Base-by-base conservation (phyloP, 2,797 vertebrate genomes). In the Coluber constrictor region DNA sequence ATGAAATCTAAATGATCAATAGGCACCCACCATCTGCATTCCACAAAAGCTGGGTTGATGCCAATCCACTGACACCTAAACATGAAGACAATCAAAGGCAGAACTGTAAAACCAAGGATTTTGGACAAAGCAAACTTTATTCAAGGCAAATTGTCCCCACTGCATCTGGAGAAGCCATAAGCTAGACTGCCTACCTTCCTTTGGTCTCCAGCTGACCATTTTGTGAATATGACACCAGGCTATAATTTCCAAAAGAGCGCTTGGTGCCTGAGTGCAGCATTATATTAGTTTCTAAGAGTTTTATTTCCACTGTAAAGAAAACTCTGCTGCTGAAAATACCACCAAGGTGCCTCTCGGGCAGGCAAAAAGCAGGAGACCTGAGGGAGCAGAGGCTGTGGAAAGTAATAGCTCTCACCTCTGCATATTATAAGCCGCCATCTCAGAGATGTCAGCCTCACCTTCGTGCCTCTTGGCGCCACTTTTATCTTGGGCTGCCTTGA, bases 271-370 rank as follows among this genome's bases (percentile, higher is more conserved):
- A 37, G 56, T 59, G 86, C 66, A 37, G 54, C 66, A 43, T 83
- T 88, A 90, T 91, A 56, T 91, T 91, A 43, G 90, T 32, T 55
- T 79, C 9, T 79, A 55, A 61, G 87, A 86, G 25, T 89, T 93
- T 83, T 88, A 5, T 83, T 93, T 91, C 90, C n/a, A 54, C 57
- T 88, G 57, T 9, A 91, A 93, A 74, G 47, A 23, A 37, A 43
- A 55, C 60, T 10, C 15, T 66, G 86, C 79, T 25, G 8, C 90
- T 60, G 57, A 29, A 91, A 93, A 91, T 27, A 16, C 86, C 56
- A 55, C 90, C 43, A 61, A 60, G 63, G 83, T 12, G 43, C 63
- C 59, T 93, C 16, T 56, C 27, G 15, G 88, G n/a, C 57, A 90
- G 47, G 88, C 9, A 32, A 54, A 70, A 79, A 54, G 63, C 63